Percentiles rank a stretch among this genome's conserved stretches.
phyloP scores from a whole-genome alignment of 2,797 vertebrate genomes.

The Eleutherodactylus coqui region DNA sequence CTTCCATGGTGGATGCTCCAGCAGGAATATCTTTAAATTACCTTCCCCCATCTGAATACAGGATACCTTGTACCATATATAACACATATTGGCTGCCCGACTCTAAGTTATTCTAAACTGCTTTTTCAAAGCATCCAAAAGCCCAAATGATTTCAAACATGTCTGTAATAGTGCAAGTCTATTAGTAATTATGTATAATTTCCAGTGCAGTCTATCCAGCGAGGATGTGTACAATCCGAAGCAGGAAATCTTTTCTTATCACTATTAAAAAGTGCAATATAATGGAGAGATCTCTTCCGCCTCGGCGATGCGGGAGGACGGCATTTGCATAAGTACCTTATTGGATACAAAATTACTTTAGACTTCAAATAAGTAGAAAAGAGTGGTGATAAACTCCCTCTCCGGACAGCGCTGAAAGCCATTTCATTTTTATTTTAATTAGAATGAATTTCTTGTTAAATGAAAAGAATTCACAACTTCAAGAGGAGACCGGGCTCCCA shows the following conservation, averaged over 20 bases:
- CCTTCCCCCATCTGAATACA: background rate
- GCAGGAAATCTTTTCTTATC: slow-evolving; percentile 14
- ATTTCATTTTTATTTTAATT: slow-evolving; percentile 75
- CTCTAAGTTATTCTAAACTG: background rate
- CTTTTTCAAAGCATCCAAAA: background rate
- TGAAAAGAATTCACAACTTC: slow-evolving; percentile 62
- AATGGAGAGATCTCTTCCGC: slow-evolving; percentile 66
- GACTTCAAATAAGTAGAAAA: slow-evolving; percentile 64
- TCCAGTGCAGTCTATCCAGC: slow-evolving; percentile 8
- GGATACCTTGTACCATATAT: background rate
- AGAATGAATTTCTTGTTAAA: slow-evolving; percentile 71
- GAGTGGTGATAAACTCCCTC: slow-evolving; percentile 68
- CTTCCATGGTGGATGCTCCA: too few species aligned
- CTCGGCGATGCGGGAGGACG: slow-evolving; percentile 62
- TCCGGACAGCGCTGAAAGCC: slow-evolving; percentile 66
- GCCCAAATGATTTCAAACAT: background rate
- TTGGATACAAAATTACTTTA: slow-evolving; percentile 68
- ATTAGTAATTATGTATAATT: slow-evolving; percentile 17
- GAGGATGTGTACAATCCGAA: slow-evolving; percentile 22
- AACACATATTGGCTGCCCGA: background rate
- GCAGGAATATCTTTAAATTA: background rate
- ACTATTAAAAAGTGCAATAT: slow-evolving; percentile 63
- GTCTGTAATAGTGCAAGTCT: background rate
- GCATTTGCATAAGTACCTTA: slow-evolving; percentile 70
- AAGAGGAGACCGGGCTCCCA: slow-evolving; percentile 59